Base-by-base conservation (phyloP, 2,888 invertebrate genomes). In the Endotricha flammealis region DNA sequence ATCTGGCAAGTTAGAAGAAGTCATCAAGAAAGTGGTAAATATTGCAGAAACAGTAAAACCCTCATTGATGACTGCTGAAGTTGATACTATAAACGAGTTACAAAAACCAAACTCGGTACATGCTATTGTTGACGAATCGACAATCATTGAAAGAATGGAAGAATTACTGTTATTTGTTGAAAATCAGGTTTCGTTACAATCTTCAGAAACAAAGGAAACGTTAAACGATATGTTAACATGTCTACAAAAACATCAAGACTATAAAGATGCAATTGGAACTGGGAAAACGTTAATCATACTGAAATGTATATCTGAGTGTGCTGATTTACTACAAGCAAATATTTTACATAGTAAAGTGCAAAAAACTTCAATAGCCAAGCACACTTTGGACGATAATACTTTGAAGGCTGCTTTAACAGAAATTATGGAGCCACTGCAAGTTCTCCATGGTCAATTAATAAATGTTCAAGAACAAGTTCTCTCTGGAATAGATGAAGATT, bases 271-370 rank as follows among this genome's bases (percentile, higher is more conserved):
- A 1, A 49, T 43, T 5, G 71, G 72, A 5, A 58, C 60, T 11
- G 74, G 75, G 2, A 77, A 76, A 49, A 59, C 51, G 1, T 53
- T 83, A 10, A 74, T 85, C 17, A 36, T 80, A 33, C 39, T 80
- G 0, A 77, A 81, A 59, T 79, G 74, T 53, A 45, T 85, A 13
- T 64, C 75, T 31, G 78, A 81, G 44, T 82, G 80, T 49, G 61
- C 60, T 3, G 60, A 66, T 37, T 54, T 78, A 11, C 39, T 83
- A 25, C 63, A 65, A 49, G 53, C 64, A 38, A 51, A 47, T 12
- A 30, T 61, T 30, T 35, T 53, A 12, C 44, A 50, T 35, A 42
- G 44, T 1, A 51, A 53, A 36, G 16, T 39, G 3, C 40, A 42
- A 10, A 47, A 50, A 43, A 35, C 48, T 11, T 47, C 24, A 38